Evolutionary conservation across 1,140 invertebrate genomes (phyloP).

Genomic region (Diachasmimorpha longicaudata): DNA sequence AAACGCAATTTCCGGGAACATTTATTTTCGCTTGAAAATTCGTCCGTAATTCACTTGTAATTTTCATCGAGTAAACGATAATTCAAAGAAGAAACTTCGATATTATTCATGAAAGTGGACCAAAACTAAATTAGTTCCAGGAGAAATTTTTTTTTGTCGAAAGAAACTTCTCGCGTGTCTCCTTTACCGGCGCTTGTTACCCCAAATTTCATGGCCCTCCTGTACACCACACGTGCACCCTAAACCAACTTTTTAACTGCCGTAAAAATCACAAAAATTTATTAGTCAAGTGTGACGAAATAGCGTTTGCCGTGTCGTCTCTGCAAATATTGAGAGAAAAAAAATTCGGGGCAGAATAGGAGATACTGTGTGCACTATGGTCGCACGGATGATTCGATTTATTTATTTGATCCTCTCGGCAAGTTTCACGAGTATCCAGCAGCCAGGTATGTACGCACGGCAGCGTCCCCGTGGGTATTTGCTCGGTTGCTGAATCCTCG

Average conservation of each 20-base stretch:
- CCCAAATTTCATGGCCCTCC: background rate
- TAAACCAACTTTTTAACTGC: background rate
- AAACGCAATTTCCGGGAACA: too few relatives aligned
- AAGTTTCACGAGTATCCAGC: background rate
- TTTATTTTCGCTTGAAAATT: too few relatives aligned
- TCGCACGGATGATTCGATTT: conserved; percentile 34
- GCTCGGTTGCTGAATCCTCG: conserved; percentile 17
- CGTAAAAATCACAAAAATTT: background rate
- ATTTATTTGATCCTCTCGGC: conserved; percentile 34
- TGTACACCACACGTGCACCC: background rate
- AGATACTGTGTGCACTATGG: background rate
- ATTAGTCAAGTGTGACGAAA: background rate
- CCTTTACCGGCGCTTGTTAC: background rate
- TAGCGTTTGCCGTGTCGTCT: background rate
- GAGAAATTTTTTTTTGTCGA: too few relatives aligned
- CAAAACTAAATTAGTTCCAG: too few relatives aligned
- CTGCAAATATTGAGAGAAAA: background rate
- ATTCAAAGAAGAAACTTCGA: too few relatives aligned
- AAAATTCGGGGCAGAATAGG: background rate
- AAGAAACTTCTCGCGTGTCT: background rate
- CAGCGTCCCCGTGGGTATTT: conserved; percentile 18
- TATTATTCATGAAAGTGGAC: too few relatives aligned
- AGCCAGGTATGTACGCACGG: conserved; percentile 6
- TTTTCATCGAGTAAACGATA: too few relatives aligned
- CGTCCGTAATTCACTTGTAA: too few relatives aligned